Conservation (phyloP, 1,140 invertebrate species). For the Cotesia vestalis region DNA sequence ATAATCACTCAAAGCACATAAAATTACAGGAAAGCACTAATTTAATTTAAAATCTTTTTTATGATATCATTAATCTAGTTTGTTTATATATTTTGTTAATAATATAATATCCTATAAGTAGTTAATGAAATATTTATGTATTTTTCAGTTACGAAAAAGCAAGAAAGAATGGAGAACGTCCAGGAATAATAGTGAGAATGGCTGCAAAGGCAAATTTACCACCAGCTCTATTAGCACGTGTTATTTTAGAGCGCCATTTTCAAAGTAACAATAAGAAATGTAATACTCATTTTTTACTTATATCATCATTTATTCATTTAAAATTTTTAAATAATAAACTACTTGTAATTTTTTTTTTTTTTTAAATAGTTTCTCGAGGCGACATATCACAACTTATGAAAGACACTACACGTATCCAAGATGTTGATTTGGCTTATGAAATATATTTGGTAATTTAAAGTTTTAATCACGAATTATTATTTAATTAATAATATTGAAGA, state of each 20-base stretch:
- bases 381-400: slow-evolving; percentile 72
- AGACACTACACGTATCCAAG: slow-evolving; percentile 76
- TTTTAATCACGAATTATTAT: too few relatives aligned
- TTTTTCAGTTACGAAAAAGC: slow-evolving; percentile 48
- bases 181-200: slow-evolving; percentile 70
- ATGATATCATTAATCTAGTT: too few relatives aligned
- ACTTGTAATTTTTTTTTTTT: slow-evolving; percentile 34
- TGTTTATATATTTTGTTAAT: too few relatives aligned
- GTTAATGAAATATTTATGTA: slow-evolving; percentile 24
- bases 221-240: slow-evolving; percentile 73
- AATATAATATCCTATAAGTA: too few relatives aligned
- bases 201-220: slow-evolving; percentile 68
- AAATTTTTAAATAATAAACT: background rate
- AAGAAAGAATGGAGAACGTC: slow-evolving; percentile 50
- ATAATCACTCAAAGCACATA: too few relatives aligned
- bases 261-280: slow-evolving; percentile 48
- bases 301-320: background rate
- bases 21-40: too few relatives aligned
- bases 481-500: too few relatives aligned
- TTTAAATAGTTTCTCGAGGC: slow-evolving; percentile 42
- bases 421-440: slow-evolving; percentile 78
- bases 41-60: too few relatives aligned
- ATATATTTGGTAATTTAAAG: slow-evolving; percentile 73
- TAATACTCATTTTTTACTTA: slow-evolving; percentile 38
- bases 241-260: slow-evolving; percentile 72